These are phyloP conservation scores for Penaeus vannamei DNA, from an alignment of 1,140 invertebrate species.

Conservation along the genomic window DNA sequence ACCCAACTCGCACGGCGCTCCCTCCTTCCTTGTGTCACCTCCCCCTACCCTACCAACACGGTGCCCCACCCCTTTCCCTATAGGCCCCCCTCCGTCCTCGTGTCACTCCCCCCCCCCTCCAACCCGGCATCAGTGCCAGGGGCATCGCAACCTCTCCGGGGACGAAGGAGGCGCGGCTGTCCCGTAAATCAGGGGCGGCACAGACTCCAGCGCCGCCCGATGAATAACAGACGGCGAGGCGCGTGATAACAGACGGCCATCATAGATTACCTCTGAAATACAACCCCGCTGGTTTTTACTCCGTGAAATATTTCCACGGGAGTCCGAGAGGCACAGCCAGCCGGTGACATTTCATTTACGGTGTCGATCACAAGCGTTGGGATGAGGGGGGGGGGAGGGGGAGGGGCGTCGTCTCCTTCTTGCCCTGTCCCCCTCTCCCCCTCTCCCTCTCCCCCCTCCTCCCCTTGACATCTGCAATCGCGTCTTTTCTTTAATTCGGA, in stretches of 20 bases:
- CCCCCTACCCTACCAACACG: background rate
- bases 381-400: background rate
- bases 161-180: background rate
- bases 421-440: too few species aligned
- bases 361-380: constrained; percentile 23
- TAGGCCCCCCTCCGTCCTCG: too few species aligned
- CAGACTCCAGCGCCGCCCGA: background rate
- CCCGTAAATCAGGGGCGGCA: background rate
- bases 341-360: constrained; percentile 52
- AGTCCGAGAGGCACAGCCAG: background rate
- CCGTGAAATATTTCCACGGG: constrained; percentile 43
- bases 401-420: background rate
- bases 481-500: background rate
- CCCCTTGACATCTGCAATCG: background rate
- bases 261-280: constrained; percentile 53
- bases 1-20: too few species aligned
- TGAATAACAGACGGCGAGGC: constrained; percentile 47
- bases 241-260: constrained; percentile 45
- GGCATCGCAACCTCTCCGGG: too few species aligned
- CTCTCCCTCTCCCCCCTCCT: background rate
- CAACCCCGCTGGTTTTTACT: background rate
- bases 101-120: background rate
- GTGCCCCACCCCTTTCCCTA: too few species aligned
- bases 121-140: too few species aligned
- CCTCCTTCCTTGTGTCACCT: background rate